phyloP scores from a whole-genome alignment of 2,888 invertebrate species.

The Listrodromus nycthemerus region DNA sequence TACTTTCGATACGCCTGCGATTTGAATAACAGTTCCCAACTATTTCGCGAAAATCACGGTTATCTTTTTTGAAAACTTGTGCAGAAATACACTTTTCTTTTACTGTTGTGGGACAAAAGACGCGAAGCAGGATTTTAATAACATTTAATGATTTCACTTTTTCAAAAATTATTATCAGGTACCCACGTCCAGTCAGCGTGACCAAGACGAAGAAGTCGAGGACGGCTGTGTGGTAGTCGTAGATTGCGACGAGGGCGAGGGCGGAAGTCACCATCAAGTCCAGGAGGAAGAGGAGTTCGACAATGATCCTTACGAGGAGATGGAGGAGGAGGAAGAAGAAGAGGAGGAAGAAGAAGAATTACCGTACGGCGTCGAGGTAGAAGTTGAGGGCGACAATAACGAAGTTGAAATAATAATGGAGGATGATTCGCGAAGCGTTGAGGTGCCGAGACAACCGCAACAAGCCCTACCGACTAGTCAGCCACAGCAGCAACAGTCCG shows the following conservation, averaged over 20 bases:
- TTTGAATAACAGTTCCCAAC: no score
- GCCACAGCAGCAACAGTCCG: constrained; percentile 87
- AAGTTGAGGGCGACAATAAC: constrained; percentile 87
- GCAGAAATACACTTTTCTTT: no score
- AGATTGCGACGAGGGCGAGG: constrained; percentile 92
- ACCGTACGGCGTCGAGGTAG: constrained; percentile 82
- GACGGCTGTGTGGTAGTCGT: constrained; percentile 92
- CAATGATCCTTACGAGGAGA: constrained; percentile 85
- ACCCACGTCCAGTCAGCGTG: constrained; percentile 94
- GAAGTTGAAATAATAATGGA: constrained; percentile 87
- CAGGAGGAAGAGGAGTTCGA: constrained; percentile 85
- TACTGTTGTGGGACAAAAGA: no score
- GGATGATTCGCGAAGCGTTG: constrained; percentile 86
- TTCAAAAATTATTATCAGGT: constrained; percentile 86
- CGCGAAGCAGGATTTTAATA: no score
- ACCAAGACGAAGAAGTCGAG: constrained; percentile 88
- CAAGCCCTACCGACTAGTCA: constrained; percentile 84
- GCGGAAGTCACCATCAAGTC: constrained; percentile 83
- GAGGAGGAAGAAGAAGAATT: constrained; percentile 83
- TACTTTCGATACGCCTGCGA: no score
- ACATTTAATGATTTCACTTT: background rate
- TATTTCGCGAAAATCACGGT: no score
- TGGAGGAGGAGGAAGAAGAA: constrained; percentile 82
- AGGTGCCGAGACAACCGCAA: constrained; percentile 87
- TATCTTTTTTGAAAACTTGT: no score